phyloP scores from a whole-genome alignment of 1,140 invertebrate species.

The Caerostris darwini region DNA sequence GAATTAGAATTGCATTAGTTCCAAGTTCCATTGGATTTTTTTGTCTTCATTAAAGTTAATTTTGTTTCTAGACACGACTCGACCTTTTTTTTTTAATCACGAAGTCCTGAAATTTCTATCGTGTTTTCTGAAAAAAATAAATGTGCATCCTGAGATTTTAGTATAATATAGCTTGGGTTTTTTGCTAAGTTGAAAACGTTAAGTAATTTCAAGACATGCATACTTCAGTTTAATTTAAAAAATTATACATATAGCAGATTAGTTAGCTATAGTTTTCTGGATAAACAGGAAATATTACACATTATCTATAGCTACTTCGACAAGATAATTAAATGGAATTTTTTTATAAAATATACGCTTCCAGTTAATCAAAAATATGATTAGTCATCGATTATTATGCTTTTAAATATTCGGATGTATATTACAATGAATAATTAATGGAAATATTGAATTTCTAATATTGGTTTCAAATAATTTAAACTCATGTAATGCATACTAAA shows the following conservation, averaged over 20 bases:
- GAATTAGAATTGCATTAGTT: constrained; percentile 53
- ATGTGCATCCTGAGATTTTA: neutral
- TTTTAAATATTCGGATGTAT: too few relatives aligned
- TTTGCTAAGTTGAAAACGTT: neutral
- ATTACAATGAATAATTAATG: too few relatives aligned
- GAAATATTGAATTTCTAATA: too few relatives aligned
- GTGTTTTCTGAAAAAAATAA: neutral
- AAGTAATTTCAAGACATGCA: neutral
- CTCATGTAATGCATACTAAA: too few relatives aligned
- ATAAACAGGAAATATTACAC: too few relatives aligned
- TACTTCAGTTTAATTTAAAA: neutral
- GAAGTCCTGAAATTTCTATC: neutral
- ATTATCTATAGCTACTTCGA: too few relatives aligned
- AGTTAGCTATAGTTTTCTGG: too few relatives aligned
- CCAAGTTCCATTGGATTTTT: constrained; percentile 1
- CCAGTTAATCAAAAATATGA: too few relatives aligned
- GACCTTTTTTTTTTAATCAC: constrained; percentile 3
- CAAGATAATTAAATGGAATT: too few relatives aligned
- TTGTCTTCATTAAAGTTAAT: neutral
- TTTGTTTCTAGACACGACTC: neutral
- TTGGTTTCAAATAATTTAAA: too few relatives aligned
- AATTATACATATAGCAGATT: neutral
- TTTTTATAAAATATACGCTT: too few relatives aligned
- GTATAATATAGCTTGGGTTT: neutral
- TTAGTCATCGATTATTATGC: too few relatives aligned